phyloP scores from a whole-genome alignment of 2,888 invertebrate genomes.

The Lasioglossum calceatum region DNA sequence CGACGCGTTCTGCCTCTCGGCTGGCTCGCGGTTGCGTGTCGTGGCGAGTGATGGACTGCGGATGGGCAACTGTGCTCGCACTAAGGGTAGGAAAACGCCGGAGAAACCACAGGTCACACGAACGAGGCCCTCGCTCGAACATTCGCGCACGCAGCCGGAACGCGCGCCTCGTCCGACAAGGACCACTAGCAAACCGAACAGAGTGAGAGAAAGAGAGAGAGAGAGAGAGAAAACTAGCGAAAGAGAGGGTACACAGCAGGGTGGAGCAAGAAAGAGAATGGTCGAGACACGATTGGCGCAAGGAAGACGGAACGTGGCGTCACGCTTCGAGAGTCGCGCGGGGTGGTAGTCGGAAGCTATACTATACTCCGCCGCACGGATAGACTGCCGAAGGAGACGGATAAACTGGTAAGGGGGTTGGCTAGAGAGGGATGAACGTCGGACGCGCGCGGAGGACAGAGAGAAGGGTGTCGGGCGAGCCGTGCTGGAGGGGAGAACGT shows the following conservation, averaged over 20 bases:
- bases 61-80: constrained; percentile 76
- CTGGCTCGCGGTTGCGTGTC: constrained; percentile 49
- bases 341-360: constrained; percentile 64
- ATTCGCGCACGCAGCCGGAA: constrained; percentile 63
- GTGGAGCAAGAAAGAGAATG: constrained; percentile 33
- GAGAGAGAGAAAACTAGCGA: constrained; percentile 22
- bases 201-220: constrained; percentile 21
- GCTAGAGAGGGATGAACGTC: constrained; percentile 29
- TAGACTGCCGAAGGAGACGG: constrained; percentile 54
- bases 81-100: constrained; percentile 78
- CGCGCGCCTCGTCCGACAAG: constrained; percentile 26
- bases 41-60: constrained; percentile 74
- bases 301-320: constrained; percentile 34
- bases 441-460: constrained; percentile 25
- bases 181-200: neutral
- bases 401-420: constrained; percentile 44
- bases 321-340: constrained; percentile 64
- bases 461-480: constrained; percentile 31
- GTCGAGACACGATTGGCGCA: constrained; percentile 27
- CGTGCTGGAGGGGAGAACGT: constrained; percentile 38
- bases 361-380: constrained; percentile 43
- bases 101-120: constrained; percentile 81
- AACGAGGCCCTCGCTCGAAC: constrained; percentile 70
- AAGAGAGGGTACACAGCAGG: constrained; percentile 14
- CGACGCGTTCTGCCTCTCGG: neutral